These are phyloP conservation scores for Arbacia lixula DNA, from an alignment of 53 echinoderm and acorn worm species.

Conservation along the genomic window DNA sequence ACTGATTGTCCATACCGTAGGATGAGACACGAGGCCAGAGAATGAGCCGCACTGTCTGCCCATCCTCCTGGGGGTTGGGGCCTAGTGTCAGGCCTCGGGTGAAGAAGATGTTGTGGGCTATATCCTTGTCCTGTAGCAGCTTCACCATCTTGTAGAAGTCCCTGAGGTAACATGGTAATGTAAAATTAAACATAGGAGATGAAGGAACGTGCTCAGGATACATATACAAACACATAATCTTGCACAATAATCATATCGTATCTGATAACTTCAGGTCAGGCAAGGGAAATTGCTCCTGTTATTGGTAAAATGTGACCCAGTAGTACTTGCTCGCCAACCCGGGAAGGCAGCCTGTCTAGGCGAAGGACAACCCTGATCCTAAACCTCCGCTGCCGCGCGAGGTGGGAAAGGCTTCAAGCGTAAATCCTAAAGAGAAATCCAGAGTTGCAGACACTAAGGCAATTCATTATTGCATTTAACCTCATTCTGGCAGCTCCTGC, in stretches of 20 bases:
- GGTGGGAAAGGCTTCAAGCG: conserved; percentile 35
- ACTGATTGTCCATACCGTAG: conserved; percentile 61
- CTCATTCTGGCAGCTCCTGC: conserved; percentile 59
- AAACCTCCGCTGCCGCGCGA: conserved; percentile 71
- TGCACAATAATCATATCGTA: too few relatives aligned
- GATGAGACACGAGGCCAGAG: conserved; percentile 52
- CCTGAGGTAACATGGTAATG: too few relatives aligned
- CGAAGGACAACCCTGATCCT: conserved; percentile 35
- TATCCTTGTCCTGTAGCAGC: conserved; percentile 72
- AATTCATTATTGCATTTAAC: conserved; percentile 40
- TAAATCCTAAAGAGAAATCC: conserved; percentile 48
- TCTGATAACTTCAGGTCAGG: too few relatives aligned
- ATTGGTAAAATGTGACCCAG: too few relatives aligned
- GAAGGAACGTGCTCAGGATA: too few relatives aligned
- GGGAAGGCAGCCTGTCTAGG: conserved; percentile 41
- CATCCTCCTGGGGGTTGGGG: conserved; percentile 30
- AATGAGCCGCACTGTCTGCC: conserved; percentile 46
- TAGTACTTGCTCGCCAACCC: too few relatives aligned
- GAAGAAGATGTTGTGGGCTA: conserved; percentile 90
- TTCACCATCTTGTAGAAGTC: conserved; percentile 68
- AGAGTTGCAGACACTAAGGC: conserved; percentile 57
- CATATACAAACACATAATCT: too few relatives aligned
- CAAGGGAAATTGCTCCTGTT: too few relatives aligned
- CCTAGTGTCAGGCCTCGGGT: conserved; percentile 74
- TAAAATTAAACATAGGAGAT: too few relatives aligned